A percentile compares a stretch with the other conserved stretches of the same genome.
phyloP scores from a whole-genome alignment of 2,888 invertebrate species.

The Lycocerus yunnanus region DNA sequence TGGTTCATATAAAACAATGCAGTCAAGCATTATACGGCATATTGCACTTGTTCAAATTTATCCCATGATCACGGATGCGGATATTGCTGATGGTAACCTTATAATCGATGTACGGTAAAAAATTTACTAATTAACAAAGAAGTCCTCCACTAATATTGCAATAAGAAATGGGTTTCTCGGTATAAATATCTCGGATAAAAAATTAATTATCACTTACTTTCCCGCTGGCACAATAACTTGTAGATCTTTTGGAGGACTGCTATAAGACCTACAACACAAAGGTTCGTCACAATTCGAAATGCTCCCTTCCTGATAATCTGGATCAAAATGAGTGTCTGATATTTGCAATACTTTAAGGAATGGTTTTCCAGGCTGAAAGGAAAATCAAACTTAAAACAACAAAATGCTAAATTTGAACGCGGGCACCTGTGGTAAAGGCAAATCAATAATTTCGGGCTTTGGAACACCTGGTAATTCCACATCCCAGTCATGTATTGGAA shows the following conservation, averaged over 20 bases:
- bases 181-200: too few relatives aligned
- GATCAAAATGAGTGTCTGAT: conserved; percentile 95
- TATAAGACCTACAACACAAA: conserved; percentile 85
- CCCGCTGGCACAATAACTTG: conserved; percentile 75
- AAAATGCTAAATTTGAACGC: conserved; percentile 46
- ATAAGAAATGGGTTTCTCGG: too few relatives aligned
- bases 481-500: conserved; percentile 87
- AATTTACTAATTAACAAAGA: too few relatives aligned
- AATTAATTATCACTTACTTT: conserved; percentile 42
- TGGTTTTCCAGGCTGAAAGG: conserved; percentile 9
- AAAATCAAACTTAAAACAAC: neutral
- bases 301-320: conserved; percentile 84
- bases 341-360: conserved; percentile 91
- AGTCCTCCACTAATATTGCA: too few relatives aligned
- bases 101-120: too few relatives aligned
- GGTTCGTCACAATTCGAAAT: conserved; percentile 94
- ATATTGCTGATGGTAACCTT: too few relatives aligned
- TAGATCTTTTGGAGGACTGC: conserved; percentile 72
- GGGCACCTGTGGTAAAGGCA: conserved; percentile 68
- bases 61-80: too few relatives aligned
- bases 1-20: too few relatives aligned
- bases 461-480: conserved; percentile 82
- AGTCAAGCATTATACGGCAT: too few relatives aligned
- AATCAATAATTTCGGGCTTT: conserved; percentile 68
- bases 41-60: too few relatives aligned